Evolutionary conservation across 2,113 vertebrate genomes (phyloP), one percentile per base, ranked within the genome.

Genomic region (Puntigrus tetrazona): DNA sequence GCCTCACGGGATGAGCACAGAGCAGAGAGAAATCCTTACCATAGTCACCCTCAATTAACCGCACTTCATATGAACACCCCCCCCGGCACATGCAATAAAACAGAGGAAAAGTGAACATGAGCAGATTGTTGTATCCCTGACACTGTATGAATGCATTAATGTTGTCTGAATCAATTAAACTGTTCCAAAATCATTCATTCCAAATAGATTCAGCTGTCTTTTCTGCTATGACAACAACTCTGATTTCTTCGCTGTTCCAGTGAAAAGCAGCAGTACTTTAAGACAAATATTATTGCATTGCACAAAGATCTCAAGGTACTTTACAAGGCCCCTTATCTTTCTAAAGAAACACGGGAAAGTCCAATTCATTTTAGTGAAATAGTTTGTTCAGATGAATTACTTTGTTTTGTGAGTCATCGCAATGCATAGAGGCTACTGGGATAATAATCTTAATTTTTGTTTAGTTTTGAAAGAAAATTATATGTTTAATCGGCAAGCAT

Each of bases 41-140:
- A 41, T 61, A 52, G 22, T 36, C 69, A 73, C 43, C 52, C 69
- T 81, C 78, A 59, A 81, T 85, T 85, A 85, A 63, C 29, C 11
- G 22, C 7, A 65, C 69, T 61, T 57, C 65, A 43, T 10, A 45
- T 20, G 43, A 63, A 38, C n/a, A 16, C 6, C 52, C n/a, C n/a
- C 18, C 34, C 22, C 4, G 31, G 52, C 29, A 78, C 29, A 55
- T 57, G 20, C 4, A 31, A 6, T 5, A 18, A 29, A 9, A 80
- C 20, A 63, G 31, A 38, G 13, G 2, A 20, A 63, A 14, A 27
- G 27, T 14, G 43, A 45, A 59, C 52, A 78, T 16, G 34, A 78
- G 5, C 4, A 8, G 29, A 78, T 16, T 34, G 9, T 57, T 3
- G 3, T 41, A 38, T 16, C 52, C n/a, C 50, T n/a, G 31, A 50